Conservation (phyloP, 1,140 invertebrate species). For the Laodelphax striatellus region DNA sequence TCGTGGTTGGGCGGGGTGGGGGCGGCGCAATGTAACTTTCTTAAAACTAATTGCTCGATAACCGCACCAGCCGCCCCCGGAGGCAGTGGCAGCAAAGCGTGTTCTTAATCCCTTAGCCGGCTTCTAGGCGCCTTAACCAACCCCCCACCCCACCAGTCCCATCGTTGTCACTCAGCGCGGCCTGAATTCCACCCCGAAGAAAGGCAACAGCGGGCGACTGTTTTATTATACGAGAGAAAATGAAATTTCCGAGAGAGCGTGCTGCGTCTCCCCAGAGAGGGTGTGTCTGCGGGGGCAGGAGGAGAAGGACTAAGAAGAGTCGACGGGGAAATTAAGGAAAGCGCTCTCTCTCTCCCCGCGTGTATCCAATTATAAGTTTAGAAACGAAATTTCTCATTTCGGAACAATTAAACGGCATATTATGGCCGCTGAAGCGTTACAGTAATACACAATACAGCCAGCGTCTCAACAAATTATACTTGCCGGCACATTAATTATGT, state of each 20-base stretch:
- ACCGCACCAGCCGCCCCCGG: neutral
- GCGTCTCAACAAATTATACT: conserved; percentile 16
- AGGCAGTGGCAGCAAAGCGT: neutral
- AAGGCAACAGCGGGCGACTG: conserved; percentile 4
- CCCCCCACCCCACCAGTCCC: neutral
- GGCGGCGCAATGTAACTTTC: conserved; percentile 1
- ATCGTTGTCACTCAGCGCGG: neutral
- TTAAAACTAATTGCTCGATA: conserved; percentile 4
- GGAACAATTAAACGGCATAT: conserved; percentile 22
- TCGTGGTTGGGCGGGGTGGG: neutral
- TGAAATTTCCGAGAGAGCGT: conserved; percentile 6
- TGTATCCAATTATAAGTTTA: conserved; percentile 24
- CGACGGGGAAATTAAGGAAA: conserved; percentile 14
- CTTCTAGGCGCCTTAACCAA: neutral
- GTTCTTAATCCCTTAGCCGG: neutral
- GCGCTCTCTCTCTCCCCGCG: neutral
- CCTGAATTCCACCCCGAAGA: neutral
- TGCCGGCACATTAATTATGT: conserved; percentile 16
- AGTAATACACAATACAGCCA: conserved; percentile 11
- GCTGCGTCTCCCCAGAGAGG: neutral
- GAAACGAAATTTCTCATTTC: conserved; percentile 25
- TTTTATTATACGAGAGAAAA: conserved; percentile 8
- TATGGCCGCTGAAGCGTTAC: conserved; percentile 15
- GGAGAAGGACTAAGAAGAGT: neutral
- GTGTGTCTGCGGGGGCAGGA: neutral